These are phyloP conservation scores for Hyaena hyaena DNA, from an alignment of 2,113 vertebrate genomes.

Conservation along the genomic window DNA sequence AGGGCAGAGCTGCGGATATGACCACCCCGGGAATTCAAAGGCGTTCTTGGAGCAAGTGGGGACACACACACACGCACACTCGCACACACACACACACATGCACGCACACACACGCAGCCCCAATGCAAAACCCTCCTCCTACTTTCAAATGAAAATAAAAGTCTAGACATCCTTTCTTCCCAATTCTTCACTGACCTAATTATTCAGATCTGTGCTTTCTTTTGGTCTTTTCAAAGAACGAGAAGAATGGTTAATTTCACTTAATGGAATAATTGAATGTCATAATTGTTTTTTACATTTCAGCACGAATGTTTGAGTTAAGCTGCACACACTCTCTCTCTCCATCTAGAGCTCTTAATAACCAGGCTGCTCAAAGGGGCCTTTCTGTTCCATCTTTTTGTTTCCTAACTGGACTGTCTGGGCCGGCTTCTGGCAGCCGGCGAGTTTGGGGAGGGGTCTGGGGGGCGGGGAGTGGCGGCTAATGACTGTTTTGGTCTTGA, in stretches of 20 bases:
- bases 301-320: constrained; percentile 84
- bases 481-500: constrained; percentile 84
- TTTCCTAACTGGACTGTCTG: constrained; percentile 81
- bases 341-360: constrained; percentile 83
- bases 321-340: constrained; percentile 62
- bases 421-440: constrained; percentile 79
- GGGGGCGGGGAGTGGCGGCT: constrained; percentile 48
- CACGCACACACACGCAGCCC: not conserved
- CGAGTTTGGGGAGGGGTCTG: constrained; percentile 43
- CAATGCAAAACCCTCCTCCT: constrained; percentile 76
- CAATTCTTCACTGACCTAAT: constrained; percentile 88
- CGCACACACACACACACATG: constrained; percentile 47
- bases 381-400: constrained; percentile 77
- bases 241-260: constrained; percentile 87
- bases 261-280: constrained; percentile 90
- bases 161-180: constrained; percentile 90
- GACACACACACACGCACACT: constrained; percentile 70
- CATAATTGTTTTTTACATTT: constrained; percentile 85
- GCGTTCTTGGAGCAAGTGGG: constrained; percentile 68
- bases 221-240: constrained; percentile 85
- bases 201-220: constrained; percentile 85
- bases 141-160: constrained; percentile 86
- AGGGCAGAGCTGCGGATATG: constrained; percentile 90
- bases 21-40: constrained; percentile 93
- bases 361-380: constrained; percentile 79